Percentiles rank a stretch among this genome's conserved stretches.
Conservation (phyloP, 1,140 invertebrate species). For the Penaeus japonicus region DNA sequence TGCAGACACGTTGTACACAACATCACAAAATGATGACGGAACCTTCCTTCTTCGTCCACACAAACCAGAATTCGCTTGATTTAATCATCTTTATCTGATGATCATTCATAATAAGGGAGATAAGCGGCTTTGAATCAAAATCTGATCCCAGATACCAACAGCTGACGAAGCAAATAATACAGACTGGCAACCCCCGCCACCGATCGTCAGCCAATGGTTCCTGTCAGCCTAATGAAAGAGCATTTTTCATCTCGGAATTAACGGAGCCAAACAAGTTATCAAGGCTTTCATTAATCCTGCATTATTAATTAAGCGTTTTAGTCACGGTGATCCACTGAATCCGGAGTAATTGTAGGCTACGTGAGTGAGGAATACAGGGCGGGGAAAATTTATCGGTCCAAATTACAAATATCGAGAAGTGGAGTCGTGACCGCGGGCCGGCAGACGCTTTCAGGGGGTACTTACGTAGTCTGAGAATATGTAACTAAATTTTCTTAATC, state of each 20-base stretch:
- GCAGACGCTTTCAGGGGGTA: not conserved
- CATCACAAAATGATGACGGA: too few relatives aligned
- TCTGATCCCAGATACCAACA: too few relatives aligned
- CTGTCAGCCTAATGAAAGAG: conserved; percentile 40
- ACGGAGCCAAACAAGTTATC: conserved; percentile 50
- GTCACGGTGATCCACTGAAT: conserved; percentile 52
- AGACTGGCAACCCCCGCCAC: not conserved
- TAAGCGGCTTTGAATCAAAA: too few relatives aligned
- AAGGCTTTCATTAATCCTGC: conserved; percentile 51
- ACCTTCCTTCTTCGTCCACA: too few relatives aligned
- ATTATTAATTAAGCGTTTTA: conserved; percentile 53
- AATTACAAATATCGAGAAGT: conserved; percentile 26
- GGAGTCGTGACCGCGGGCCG: conserved; percentile 16
- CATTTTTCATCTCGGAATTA: conserved; percentile 26
- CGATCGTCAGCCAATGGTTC: conserved; percentile 34
- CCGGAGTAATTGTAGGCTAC: conserved; percentile 29
- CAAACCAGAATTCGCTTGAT: too few relatives aligned
- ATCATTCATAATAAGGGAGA: too few relatives aligned
- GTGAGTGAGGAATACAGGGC: conserved; percentile 1
- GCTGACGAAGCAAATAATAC: too few relatives aligned
- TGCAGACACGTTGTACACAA: too few relatives aligned
- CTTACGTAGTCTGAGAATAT: conserved; percentile 11
- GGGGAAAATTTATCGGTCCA: conserved; percentile 29
- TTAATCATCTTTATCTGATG: too few relatives aligned
- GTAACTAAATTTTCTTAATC: not conserved